phyloP scores from a whole-genome alignment of 1,140 invertebrate species.

The Neodiprion fabricii region DNA sequence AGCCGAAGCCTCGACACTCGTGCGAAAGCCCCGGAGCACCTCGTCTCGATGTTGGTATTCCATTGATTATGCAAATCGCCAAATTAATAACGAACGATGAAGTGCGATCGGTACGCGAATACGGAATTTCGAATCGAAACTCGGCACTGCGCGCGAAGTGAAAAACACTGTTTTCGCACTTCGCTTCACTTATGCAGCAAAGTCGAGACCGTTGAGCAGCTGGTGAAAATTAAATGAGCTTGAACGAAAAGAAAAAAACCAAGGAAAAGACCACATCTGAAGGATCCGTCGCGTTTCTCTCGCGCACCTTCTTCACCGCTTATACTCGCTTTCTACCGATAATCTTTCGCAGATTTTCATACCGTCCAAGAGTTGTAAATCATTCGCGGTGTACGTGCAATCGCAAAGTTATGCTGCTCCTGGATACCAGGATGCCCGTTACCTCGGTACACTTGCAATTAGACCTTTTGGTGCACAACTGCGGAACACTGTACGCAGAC shows the following conservation, averaged over 20 bases:
- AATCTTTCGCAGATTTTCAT: slow-evolving; percentile 36
- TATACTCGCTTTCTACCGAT: slow-evolving; percentile 33
- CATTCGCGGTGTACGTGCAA: slow-evolving; percentile 26
- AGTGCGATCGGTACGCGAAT: too few species aligned
- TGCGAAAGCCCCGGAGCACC: not conserved
- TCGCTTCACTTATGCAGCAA: not conserved
- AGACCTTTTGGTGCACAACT: too few species aligned
- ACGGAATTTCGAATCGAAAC: too few species aligned
- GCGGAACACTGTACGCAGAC: not conserved
- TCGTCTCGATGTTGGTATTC: not conserved
- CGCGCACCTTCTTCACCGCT: too few species aligned
- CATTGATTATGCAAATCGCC: not conserved
- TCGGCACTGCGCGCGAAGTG: too few species aligned
- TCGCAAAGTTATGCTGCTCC: slow-evolving; percentile 32
- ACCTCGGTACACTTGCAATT: not conserved
- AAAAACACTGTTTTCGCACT: not conserved
- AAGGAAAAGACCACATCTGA: not conserved
- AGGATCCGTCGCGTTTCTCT: too few species aligned
- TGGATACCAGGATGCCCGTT: not conserved
- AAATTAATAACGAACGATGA: not conserved
- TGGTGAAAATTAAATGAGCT: slow-evolving; percentile 6
- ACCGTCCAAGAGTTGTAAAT: slow-evolving; percentile 32
- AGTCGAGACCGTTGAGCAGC: not conserved
- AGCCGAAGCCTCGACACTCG: not conserved
- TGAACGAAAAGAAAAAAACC: not conserved